Evolutionary conservation across 2,888 invertebrate genomes (phyloP), one percentile per base, ranked within the genome.

Genomic region (Apoderus coryli): DNA sequence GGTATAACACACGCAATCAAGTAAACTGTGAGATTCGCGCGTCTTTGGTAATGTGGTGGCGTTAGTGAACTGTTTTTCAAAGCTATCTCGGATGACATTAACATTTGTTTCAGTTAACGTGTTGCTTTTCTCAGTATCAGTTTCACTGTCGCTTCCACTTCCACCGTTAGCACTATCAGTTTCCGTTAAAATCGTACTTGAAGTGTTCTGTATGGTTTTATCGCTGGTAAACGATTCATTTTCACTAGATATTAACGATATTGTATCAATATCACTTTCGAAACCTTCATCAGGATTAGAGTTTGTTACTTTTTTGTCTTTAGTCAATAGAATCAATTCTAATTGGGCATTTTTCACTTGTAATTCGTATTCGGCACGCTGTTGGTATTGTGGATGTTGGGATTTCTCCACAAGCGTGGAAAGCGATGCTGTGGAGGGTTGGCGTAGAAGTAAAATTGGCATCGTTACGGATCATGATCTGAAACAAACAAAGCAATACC

Each of bases 101-200:
- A 37, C 39, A 29, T 39, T 39, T 29, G 34, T 39, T 10, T 32
- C 35, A 7, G 39, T 39, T n/a, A 39, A 29, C 3, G 39, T 39
- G 16, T 37, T 39, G 22, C 37, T 31, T 28, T 37, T 39, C 9
- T 39, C 39, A 14, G 31, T 35, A 19, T 39, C 39, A 1, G 51
- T 52, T 32, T 58, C 57, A 10, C 54, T 55, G 27, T 55, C 56
- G 6, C 53, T 54, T 31, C 55, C 54, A 3, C 54, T 50, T 7
- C 55, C 56, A 13, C 59, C 59, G 36, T 60, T 59, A 4, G 58
- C 60, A 37, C 56, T 56, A 39, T 60, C 60, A n/a, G 54, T 58
- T 43, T 58, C 59, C 16, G 45, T 45, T 10, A 33, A 19, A 13
- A 44, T 37, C 2, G 44, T 39, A 39, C 50, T 51, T 33, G 36